phyloP scores from a whole-genome alignment of 1,140 invertebrate genomes.

The Mycetomoellerius zeteki region DNA sequence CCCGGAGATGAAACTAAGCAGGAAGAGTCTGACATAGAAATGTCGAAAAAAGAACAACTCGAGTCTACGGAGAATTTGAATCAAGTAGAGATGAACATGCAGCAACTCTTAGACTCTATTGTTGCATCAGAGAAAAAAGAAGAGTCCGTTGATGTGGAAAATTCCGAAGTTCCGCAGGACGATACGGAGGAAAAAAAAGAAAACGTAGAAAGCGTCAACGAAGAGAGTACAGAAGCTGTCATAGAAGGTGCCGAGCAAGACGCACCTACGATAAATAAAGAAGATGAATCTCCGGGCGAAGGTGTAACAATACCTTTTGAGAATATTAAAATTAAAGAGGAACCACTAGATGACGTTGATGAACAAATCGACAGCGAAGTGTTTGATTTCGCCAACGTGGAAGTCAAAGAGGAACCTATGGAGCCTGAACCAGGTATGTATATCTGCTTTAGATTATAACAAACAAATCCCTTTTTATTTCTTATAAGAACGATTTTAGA shows the following conservation, averaged over 20 bases:
- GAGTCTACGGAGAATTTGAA: constrained; percentile 8
- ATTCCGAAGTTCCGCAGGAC: constrained; percentile 74
- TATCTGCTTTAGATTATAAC: constrained; percentile 7
- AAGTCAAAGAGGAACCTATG: constrained; percentile 88
- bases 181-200: constrained; percentile 78
- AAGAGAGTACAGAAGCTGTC: background rate
- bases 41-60: constrained; percentile 22
- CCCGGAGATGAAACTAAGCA: constrained; percentile 84
- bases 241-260: constrained; percentile 58
- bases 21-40: constrained; percentile 78
- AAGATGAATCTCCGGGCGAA: constrained; percentile 77
- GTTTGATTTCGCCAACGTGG: constrained; percentile 82
- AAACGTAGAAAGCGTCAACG: background rate
- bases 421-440: constrained; percentile 88
- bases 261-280: constrained; percentile 8
- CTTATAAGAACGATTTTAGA: background rate
- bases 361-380: constrained; percentile 68
- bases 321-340: constrained; percentile 88
- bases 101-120: background rate
- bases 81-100: constrained; percentile 29
- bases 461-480: background rate
- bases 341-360: constrained; percentile 80
- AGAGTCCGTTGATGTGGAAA: constrained; percentile 79
- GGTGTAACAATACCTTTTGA: constrained; percentile 78
- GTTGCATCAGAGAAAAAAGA: constrained; percentile 71